Evolutionary conservation across 2,888 invertebrate genomes (phyloP).

Genomic region (Trichacis sp.): DNA sequence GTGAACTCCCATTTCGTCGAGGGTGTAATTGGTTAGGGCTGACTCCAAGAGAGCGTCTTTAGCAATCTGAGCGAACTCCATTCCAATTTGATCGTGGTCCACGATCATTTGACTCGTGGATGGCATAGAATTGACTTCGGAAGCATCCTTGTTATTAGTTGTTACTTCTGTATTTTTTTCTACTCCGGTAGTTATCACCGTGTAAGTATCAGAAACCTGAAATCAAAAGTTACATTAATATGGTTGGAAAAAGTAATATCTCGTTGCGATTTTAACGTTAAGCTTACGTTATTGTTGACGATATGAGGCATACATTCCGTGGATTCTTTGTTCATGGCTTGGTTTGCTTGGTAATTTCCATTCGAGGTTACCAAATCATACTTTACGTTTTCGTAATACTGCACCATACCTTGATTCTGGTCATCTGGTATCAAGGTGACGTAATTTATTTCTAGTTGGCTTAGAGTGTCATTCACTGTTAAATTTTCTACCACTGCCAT

Average conservation of each 20-base stretch:
- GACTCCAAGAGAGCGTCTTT: constrained; percentile 58
- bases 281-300: constrained; percentile 53
- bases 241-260: not conserved
- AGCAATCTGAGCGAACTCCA: constrained; percentile 60
- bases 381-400: constrained; percentile 59
- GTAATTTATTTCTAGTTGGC: constrained; percentile 64
- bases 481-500: constrained; percentile 64
- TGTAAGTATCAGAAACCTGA: constrained; percentile 52
- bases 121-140: constrained; percentile 47
- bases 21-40: constrained; percentile 58
- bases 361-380: constrained; percentile 56
- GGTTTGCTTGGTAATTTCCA: constrained; percentile 55
- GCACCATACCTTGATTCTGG: constrained; percentile 55
- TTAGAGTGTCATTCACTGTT: constrained; percentile 53
- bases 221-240: constrained; percentile 8
- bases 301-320: constrained; percentile 46
- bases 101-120: constrained; percentile 56
- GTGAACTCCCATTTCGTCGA: constrained; percentile 59
- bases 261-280: not conserved
- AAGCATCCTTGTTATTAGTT: constrained; percentile 43
- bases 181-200: constrained; percentile 36
- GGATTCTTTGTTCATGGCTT: constrained; percentile 46
- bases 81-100: constrained; percentile 52
- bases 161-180: constrained; percentile 52
- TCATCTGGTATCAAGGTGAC: constrained; percentile 60